A percentile compares a stretch with the other conserved stretches of the same genome.
Evolutionary conservation across 2,113 vertebrate genomes (phyloP).

Genomic region (Eulemur macaco): DNA sequence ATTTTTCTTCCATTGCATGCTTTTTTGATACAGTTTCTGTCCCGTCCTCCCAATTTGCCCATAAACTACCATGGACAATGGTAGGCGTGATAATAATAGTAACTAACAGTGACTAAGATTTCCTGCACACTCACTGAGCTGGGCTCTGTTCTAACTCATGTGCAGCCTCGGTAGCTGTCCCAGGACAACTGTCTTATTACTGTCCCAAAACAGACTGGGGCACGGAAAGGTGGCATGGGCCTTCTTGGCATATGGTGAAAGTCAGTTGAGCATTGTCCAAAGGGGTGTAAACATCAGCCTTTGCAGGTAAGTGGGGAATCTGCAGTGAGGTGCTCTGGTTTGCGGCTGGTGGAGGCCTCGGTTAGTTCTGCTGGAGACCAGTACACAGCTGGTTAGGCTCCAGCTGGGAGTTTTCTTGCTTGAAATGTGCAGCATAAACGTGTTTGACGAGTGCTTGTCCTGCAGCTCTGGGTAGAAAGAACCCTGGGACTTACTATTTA

Average conservation of each 20-base stretch:
- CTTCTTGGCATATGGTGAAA: background rate
- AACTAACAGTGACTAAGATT: background rate
- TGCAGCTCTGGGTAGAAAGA: conserved; percentile 3
- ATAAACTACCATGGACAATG: background rate
- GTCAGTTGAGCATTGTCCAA: background rate
- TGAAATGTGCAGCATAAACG: background rate
- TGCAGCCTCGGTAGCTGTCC: background rate
- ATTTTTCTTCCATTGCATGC: background rate
- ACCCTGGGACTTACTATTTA: background rate
- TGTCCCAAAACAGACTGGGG: background rate
- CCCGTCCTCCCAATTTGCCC: background rate
- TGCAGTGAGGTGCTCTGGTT: background rate
- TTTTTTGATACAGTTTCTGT: background rate
- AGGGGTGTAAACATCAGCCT: background rate
- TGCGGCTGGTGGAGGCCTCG: background rate
- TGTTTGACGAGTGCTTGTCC: background rate
- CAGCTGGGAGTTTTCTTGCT: background rate
- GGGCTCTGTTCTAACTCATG: background rate
- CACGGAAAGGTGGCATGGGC: background rate
- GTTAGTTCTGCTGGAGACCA: background rate
- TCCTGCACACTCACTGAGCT: background rate
- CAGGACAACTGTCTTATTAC: background rate
- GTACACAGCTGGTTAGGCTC: background rate
- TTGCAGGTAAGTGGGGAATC: background rate
- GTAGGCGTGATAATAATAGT: background rate